Percentiles rank a stretch among this genome's conserved stretches.
Evolutionary conservation across 1,140 invertebrate genomes (phyloP).

Genomic region (Drosophila busckii): DNA sequence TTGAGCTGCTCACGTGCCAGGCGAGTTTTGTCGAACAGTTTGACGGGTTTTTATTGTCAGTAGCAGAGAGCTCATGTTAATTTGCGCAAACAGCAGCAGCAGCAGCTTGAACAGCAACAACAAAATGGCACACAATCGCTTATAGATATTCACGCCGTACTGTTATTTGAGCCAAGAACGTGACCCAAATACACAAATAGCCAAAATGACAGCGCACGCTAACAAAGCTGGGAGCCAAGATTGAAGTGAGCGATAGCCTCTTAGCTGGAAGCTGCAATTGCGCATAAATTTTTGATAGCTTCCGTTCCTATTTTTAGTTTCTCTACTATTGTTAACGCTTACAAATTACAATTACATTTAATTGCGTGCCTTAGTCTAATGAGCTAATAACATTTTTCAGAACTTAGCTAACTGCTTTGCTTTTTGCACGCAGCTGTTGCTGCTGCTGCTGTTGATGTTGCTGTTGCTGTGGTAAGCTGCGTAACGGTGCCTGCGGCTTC

Average conservation of each 20-base stretch:
- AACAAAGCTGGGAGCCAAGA: conserved; percentile 32
- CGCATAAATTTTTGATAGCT: conserved; percentile 56
- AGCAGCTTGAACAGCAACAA: conserved; percentile 22
- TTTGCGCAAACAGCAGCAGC: no score
- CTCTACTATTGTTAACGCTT: neutral
- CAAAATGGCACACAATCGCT: conserved; percentile 43
- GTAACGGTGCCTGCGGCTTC: neutral
- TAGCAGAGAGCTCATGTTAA: no score
- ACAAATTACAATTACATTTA: conserved; percentile 51
- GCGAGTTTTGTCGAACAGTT: no score
- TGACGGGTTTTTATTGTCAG: no score
- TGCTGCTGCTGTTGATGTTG: neutral
- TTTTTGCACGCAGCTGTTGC: no score
- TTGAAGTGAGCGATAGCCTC: conserved; percentile 2
- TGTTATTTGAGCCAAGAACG: conserved; percentile 43
- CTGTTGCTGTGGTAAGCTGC: conserved; percentile 19
- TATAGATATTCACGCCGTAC: conserved; percentile 51
- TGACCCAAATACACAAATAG: conserved; percentile 74
- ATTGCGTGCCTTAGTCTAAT: no score
- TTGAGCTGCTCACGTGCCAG: no score
- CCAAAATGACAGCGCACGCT: conserved; percentile 11
- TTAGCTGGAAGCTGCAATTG: conserved; percentile 28
- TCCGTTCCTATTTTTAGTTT: conserved; percentile 49
- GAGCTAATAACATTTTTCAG: no score
- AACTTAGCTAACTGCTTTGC: no score